Evolutionary conservation across 2,888 invertebrate genomes (phyloP).

Genomic region (Syrista parreyssii): DNA sequence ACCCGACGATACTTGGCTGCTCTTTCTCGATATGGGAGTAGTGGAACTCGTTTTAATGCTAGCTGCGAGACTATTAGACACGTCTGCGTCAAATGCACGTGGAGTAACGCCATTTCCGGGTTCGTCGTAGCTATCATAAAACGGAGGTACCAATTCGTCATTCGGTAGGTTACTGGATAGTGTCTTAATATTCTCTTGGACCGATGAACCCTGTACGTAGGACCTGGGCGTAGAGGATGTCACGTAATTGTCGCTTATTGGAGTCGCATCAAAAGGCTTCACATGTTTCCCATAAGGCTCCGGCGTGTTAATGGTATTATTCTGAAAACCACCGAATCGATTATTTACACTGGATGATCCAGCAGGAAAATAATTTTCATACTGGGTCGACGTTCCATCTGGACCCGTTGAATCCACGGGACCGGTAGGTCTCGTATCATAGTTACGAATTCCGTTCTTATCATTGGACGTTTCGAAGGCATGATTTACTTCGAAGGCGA

Average conservation of each 20-base stretch:
- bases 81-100: background rate
- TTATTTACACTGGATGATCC: slow-evolving; percentile 43
- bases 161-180: background rate
- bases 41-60: background rate
- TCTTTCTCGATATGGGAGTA: background rate
- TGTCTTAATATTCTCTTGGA: background rate
- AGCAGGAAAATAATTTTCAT: slow-evolving; percentile 58
- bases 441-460: background rate
- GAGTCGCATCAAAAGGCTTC: slow-evolving; percentile 66
- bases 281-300: slow-evolving; percentile 68
- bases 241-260: slow-evolving; percentile 57
- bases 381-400: slow-evolving; percentile 36
- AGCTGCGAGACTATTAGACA: background rate
- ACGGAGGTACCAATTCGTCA: background rate
- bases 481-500: slow-evolving; percentile 66
- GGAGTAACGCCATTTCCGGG: slow-evolving; percentile 20
- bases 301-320: slow-evolving; percentile 64
- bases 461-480: slow-evolving; percentile 52
- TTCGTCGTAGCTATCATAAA: slow-evolving; percentile 13
- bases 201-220: slow-evolving; percentile 38
- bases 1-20: slow-evolving; percentile 26
- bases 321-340: slow-evolving; percentile 62
- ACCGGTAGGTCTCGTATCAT: slow-evolving; percentile 19
- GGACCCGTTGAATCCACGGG: slow-evolving; percentile 28
- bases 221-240: slow-evolving; percentile 58